Conservation (phyloP, 35 echinoderm and acorn worm genomes). For the Ophiothrix spiculata region DNA sequence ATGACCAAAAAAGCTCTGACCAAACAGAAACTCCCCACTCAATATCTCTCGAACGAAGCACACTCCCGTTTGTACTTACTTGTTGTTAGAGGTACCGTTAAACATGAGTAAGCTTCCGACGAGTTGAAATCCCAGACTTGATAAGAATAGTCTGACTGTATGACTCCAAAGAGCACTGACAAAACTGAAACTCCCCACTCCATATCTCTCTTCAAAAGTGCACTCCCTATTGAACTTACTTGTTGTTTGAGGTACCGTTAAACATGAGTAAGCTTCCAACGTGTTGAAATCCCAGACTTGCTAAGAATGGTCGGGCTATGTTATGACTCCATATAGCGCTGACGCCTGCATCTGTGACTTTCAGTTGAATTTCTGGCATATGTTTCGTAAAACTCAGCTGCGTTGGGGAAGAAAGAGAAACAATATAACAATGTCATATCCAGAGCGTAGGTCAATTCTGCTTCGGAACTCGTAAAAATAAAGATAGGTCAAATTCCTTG, state of each 20-base stretch:
- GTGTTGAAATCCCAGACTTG: conserved; percentile 56
- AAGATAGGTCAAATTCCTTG: too few relatives aligned
- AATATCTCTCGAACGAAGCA: too few relatives aligned
- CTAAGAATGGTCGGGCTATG: conserved; percentile 53
- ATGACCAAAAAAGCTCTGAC: too few relatives aligned
- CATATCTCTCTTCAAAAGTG: neutral
- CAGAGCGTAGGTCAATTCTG: too few relatives aligned
- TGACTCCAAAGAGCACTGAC: neutral
- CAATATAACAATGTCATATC: neutral
- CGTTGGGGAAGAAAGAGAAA: neutral
- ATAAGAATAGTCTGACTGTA: conserved; percentile 30
- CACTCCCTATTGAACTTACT: conserved; percentile 37
- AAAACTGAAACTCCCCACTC: neutral
- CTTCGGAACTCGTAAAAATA: too few relatives aligned
- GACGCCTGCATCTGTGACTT: conserved; percentile 67
- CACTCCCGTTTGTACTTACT: conserved; percentile 37
- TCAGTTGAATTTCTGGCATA: conserved; percentile 86
- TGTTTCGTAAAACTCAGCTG: conserved; percentile 89
- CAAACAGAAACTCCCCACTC: too few relatives aligned
- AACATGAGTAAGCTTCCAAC: conserved; percentile 80
- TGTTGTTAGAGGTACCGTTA: conserved; percentile 60
- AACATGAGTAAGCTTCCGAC: too few relatives aligned
- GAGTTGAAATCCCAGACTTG: too few relatives aligned
- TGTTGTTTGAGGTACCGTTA: conserved; percentile 60
- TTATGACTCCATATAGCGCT: conserved; percentile 67